Evolutionary conservation across 2,113 vertebrate species (phyloP).

Genomic region (Rissa tridactyla): DNA sequence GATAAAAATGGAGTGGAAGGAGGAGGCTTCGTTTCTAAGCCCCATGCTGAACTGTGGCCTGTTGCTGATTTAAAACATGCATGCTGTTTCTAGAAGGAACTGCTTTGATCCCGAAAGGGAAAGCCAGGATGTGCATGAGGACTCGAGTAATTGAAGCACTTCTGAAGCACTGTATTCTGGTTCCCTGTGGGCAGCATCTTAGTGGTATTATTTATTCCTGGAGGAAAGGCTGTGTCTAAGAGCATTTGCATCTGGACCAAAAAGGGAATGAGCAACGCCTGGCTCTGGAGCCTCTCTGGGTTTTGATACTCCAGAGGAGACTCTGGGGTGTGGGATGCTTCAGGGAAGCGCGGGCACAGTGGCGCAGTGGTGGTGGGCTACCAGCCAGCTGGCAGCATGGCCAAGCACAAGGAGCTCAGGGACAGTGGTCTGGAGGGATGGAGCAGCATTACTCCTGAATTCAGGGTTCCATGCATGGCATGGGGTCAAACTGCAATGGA

Average conservation of each 20-base stretch:
- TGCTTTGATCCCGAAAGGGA: background rate
- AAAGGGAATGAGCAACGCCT: rapidly evolving
- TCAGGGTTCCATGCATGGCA: rapidly evolving
- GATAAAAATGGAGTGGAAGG: background rate
- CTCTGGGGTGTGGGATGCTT: rapidly evolving
- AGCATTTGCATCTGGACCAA: background rate
- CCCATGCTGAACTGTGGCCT: rapidly evolving
- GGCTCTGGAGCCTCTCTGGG: background rate
- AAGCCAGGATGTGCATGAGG: background rate
- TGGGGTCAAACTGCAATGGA: background rate
- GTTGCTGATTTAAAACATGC: background rate
- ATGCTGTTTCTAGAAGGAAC: background rate
- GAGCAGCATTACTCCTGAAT: background rate
- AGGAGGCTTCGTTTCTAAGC: background rate
- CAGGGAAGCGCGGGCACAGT: rapidly evolving
- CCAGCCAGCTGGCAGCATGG: background rate
- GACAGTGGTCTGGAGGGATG: background rate
- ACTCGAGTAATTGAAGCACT: background rate
- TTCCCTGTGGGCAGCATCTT: background rate
- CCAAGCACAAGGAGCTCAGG: background rate
- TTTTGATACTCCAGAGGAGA: background rate
- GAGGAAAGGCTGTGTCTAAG: background rate
- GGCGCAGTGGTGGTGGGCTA: rapidly evolving
- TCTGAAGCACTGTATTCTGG: rapidly evolving
- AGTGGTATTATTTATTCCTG: background rate